Evolutionary conservation across 2,113 vertebrate species (phyloP).

Genomic region (Gambusia holbrooki): DNA sequence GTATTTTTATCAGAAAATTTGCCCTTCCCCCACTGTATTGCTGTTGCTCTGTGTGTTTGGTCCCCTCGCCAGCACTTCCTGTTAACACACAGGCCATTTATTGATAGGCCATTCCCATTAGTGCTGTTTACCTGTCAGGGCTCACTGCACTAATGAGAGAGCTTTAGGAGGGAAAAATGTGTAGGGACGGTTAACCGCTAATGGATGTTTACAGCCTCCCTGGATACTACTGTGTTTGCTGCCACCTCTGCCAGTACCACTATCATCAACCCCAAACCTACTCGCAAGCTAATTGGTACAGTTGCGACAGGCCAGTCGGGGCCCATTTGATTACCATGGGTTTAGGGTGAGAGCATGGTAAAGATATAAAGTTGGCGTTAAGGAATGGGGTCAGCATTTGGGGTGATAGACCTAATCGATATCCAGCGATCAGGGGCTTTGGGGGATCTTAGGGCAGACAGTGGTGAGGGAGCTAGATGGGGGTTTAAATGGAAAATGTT

Average conservation of each 20-base stretch:
- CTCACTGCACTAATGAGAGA: constrained; percentile 90
- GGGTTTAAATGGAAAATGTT: constrained; percentile 57
- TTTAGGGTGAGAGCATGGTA: constrained; percentile 54
- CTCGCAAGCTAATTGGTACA: constrained; percentile 83
- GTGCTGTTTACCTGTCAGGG: constrained; percentile 92
- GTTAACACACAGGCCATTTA: constrained; percentile 85
- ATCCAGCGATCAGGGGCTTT: constrained; percentile 53
- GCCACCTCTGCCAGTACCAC: constrained; percentile 71
- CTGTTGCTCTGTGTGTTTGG: constrained; percentile 46
- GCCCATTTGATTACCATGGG: constrained; percentile 73
- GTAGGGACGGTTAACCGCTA: constrained; percentile 86
- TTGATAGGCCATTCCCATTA: constrained; percentile 93
- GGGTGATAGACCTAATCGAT: constrained; percentile 66
- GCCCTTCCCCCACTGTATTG: constrained; percentile 40
- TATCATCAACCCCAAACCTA: constrained; percentile 68
- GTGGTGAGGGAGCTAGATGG: constrained; percentile 44
- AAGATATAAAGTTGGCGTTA: constrained; percentile 33
- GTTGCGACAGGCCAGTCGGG: constrained; percentile 65
- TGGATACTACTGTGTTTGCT: constrained; percentile 59
- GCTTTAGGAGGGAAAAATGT: constrained; percentile 92
- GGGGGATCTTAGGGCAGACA: constrained; percentile 53
- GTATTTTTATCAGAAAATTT: constrained; percentile 68
- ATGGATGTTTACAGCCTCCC: constrained; percentile 90
- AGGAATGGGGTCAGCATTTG: constrained; percentile 55
- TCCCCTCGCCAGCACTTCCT: constrained; percentile 75